Conservation (phyloP, 2,888 invertebrate species). For the Melanostoma scalare region DNA sequence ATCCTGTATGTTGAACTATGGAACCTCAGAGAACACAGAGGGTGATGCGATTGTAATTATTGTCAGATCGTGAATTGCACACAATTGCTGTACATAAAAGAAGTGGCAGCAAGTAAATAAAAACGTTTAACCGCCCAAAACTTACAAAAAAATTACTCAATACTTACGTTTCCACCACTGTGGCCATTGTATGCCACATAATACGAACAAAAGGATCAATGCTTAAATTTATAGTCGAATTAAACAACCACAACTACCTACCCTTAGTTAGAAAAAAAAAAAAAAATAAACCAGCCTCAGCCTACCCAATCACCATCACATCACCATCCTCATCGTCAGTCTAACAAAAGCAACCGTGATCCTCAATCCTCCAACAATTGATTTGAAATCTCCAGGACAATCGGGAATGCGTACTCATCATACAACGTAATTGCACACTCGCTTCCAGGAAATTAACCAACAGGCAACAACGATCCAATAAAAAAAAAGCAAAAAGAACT, state of each 20-base stretch:
- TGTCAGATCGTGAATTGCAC: slow-evolving; percentile 66
- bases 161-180: slow-evolving; percentile 72
- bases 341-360: slow-evolving; percentile 65
- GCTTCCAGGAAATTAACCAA: slow-evolving; percentile 69
- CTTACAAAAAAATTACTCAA: slow-evolving; percentile 49
- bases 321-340: slow-evolving; percentile 30
- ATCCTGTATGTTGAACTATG: slow-evolving; percentile 48
- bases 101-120: slow-evolving; percentile 66
- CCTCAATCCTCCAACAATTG: slow-evolving; percentile 57
- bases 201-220: slow-evolving; percentile 70
- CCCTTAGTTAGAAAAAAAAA: slow-evolving; percentile 1
- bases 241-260: slow-evolving; percentile 26
- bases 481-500: neutral
- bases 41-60: slow-evolving; percentile 68
- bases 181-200: slow-evolving; percentile 66
- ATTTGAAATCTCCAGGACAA: slow-evolving; percentile 65
- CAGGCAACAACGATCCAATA: slow-evolving; percentile 1
- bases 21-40: slow-evolving; percentile 46
- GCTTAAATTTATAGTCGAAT: slow-evolving; percentile 41
- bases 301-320: slow-evolving; percentile 53
- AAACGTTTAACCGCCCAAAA: slow-evolving; percentile 70
- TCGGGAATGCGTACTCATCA: slow-evolving; percentile 50
- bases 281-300: neutral
- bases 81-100: slow-evolving; percentile 65
- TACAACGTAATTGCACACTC: slow-evolving; percentile 59